Evolutionary conservation across 2,888 invertebrate species (phyloP).

Genomic region (Cantharis lateralis): DNA sequence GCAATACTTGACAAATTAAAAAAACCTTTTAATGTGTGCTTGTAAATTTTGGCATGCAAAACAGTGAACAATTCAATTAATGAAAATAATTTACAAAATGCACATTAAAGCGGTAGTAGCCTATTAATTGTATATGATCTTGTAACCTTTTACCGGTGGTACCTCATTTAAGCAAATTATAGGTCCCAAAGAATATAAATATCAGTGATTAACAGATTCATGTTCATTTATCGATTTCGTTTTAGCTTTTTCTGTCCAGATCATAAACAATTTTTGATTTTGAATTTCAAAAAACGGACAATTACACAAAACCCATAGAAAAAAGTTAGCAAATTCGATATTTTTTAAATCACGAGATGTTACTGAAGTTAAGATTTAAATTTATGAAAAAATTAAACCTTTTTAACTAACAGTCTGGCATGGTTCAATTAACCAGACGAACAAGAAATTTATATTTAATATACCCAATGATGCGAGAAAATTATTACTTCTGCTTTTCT

Average conservation of each 20-base stretch:
- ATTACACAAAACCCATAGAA: background rate
- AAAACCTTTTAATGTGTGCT: background rate
- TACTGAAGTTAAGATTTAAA: too few species aligned
- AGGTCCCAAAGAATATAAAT: slow-evolving; percentile 50
- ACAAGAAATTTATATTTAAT: too few species aligned
- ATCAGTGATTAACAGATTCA: slow-evolving; percentile 52
- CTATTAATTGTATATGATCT: slow-evolving; percentile 34
- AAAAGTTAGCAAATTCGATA: too few species aligned
- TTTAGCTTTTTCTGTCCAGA: slow-evolving; percentile 32
- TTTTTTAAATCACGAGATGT: too few species aligned
- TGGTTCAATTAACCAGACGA: too few species aligned
- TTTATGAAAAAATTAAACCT: too few species aligned
- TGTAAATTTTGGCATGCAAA: background rate
- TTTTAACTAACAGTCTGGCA: too few species aligned
- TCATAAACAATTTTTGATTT: background rate
- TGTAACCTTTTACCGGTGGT: slow-evolving; percentile 36
- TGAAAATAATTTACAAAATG: background rate
- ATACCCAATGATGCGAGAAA: too few species aligned
- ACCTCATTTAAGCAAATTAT: slow-evolving; percentile 44
- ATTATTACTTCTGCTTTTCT: too few species aligned
- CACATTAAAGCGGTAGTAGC: slow-evolving; percentile 1
- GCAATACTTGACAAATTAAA: background rate
- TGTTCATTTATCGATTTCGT: slow-evolving; percentile 36
- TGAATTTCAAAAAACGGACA: background rate
- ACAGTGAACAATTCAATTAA: background rate